These are phyloP conservation scores for Popillia japonica DNA, from an alignment of 1,140 invertebrate genomes.

Conservation along the genomic window DNA sequence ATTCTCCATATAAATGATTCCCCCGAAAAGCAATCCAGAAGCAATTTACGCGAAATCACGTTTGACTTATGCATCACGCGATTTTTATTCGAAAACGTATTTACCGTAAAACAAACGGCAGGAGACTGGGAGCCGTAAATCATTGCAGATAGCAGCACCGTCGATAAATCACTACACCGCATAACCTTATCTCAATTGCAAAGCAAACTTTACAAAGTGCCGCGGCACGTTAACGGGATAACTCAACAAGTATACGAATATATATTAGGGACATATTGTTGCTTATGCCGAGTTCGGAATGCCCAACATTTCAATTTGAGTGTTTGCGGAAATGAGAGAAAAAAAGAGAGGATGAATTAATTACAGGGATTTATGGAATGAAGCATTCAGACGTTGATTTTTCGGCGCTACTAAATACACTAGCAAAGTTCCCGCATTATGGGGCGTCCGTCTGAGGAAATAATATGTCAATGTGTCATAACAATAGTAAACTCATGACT, in stretches of 20 bases:
- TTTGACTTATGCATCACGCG: slow-evolving; percentile 33
- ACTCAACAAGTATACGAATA: slow-evolving; percentile 38
- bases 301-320: background rate
- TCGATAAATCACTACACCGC: slow-evolving; percentile 35
- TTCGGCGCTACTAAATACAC: too few species aligned
- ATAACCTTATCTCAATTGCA: slow-evolving; percentile 47
- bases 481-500: too few species aligned
- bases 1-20: slow-evolving; percentile 26
- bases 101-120: slow-evolving; percentile 31
- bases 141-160: slow-evolving; percentile 22
- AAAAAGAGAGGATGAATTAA: too few species aligned
- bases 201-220: slow-evolving; percentile 48
- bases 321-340: background rate
- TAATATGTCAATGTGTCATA: too few species aligned
- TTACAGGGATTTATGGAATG: too few species aligned
- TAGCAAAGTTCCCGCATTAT: too few species aligned
- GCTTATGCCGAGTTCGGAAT: background rate
- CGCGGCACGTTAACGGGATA: slow-evolving; percentile 24
- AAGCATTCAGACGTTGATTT: too few species aligned
- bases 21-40: slow-evolving; percentile 22
- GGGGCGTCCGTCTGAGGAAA: too few species aligned
- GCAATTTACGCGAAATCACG: slow-evolving; percentile 33
- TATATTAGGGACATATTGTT: slow-evolving; percentile 32
- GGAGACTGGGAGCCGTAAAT: slow-evolving; percentile 23
- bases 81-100: slow-evolving; percentile 35